Percentiles rank a stretch among this genome's conserved stretches.
Conservation (phyloP, 1,140 invertebrate genomes). For the Papilio polyxenes region DNA sequence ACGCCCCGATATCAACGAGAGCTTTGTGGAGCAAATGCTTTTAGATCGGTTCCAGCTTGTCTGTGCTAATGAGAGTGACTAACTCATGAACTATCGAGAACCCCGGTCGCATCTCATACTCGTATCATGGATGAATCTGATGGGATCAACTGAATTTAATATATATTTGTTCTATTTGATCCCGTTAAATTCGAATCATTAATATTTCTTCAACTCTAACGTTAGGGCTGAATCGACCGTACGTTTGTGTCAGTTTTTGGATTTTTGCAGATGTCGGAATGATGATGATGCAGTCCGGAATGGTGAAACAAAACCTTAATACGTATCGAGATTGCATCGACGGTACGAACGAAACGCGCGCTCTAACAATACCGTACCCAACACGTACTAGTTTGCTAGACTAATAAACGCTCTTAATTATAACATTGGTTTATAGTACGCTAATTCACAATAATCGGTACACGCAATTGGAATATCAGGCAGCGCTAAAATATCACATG, state of each 20-base stretch:
- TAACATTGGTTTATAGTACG: constrained; percentile 68
- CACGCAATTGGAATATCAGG: constrained; percentile 71
- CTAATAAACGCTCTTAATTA: constrained; percentile 73
- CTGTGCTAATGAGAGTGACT: constrained; percentile 75
- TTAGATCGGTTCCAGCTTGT: constrained; percentile 73
- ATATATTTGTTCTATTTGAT: constrained; percentile 53
- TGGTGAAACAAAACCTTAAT: constrained; percentile 92
- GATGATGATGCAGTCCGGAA: constrained; percentile 96
- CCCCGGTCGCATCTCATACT: constrained; percentile 64
- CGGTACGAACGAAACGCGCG: constrained; percentile 84
- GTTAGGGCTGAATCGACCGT: constrained; percentile 65
- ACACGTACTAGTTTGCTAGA: constrained; percentile 75
- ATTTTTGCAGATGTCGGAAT: constrained; percentile 96
- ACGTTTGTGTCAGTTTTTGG: constrained; percentile 82
- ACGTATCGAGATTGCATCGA: constrained; percentile 89
- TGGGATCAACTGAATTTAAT: constrained; percentile 58
- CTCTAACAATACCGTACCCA: constrained; percentile 71
- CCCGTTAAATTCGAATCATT: constrained; percentile 56
- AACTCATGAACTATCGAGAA: constrained; percentile 62
- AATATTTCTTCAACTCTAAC: constrained; percentile 47
- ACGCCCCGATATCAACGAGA: constrained; percentile 63
- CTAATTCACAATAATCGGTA: constrained; percentile 75
- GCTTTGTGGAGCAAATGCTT: constrained; percentile 73
- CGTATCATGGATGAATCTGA: constrained; percentile 67
- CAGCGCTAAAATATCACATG: constrained; percentile 66